Evolutionary conservation across 1,140 invertebrate genomes (phyloP).

Genomic region (Potamilus streckersoni): DNA sequence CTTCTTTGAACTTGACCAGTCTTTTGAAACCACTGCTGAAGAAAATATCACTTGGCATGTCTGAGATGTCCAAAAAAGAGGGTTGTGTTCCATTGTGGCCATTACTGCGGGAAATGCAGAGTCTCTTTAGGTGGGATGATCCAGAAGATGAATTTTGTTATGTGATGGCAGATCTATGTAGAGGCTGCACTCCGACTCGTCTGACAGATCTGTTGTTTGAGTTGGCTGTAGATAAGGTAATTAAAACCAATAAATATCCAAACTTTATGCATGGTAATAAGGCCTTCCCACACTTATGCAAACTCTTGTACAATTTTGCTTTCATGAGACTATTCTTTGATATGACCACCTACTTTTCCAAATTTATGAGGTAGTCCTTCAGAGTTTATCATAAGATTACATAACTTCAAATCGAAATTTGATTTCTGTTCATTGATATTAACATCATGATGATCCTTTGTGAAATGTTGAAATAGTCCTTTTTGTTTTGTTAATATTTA

Average conservation of each 20-base stretch:
- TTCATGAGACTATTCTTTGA: too few species aligned
- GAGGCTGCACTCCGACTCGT: slow-evolving; percentile 6
- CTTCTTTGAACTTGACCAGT: neutral
- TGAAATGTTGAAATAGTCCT: too few species aligned
- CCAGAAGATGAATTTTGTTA: neutral
- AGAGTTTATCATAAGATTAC: too few species aligned
- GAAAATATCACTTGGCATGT: slow-evolving; percentile 12
- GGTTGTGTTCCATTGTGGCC: neutral
- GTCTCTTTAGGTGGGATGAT: slow-evolving; percentile 3
- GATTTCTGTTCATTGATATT: too few species aligned
- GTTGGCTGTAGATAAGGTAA: slow-evolving; percentile 22
- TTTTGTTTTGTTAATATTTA: too few species aligned
- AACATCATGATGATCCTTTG: too few species aligned
- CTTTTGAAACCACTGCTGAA: slow-evolving; percentile 11
- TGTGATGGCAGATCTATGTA: slow-evolving; percentile 13
- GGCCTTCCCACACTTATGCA: too few species aligned
- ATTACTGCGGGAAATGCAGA: neutral
- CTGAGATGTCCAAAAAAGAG: slow-evolving; percentile 20
- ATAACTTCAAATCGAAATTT: too few species aligned
- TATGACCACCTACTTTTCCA: too few species aligned
- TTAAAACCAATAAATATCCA: neutral
- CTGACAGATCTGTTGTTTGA: slow-evolving; percentile 22
- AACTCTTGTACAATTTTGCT: too few species aligned
- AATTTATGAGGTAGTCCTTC: too few species aligned
- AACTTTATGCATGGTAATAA: too few species aligned